Percentiles rank a stretch among this genome's conserved stretches.
Conservation (phyloP, 1,140 invertebrate species). For the Drosophila lacertosa region DNA sequence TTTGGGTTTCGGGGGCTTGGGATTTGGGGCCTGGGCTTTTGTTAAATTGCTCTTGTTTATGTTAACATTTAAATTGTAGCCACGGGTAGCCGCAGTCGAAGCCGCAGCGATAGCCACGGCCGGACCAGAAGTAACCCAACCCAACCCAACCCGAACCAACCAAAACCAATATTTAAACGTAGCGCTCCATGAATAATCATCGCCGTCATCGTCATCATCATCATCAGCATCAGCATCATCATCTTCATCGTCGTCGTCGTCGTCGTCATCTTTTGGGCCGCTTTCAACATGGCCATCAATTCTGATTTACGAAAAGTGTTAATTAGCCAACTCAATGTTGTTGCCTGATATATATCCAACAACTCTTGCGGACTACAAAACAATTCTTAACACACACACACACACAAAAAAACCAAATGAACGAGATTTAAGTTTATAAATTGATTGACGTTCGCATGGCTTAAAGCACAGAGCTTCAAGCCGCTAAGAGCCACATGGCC, state of each 20-base stretch:
- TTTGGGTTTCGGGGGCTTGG: slow-evolving; percentile 66
- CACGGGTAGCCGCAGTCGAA: slow-evolving; percentile 66
- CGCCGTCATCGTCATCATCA: slow-evolving; percentile 50
- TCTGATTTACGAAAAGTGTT: slow-evolving; percentile 81
- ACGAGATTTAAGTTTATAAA: slow-evolving; percentile 19
- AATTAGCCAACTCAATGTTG: slow-evolving; percentile 59
- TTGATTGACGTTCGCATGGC: slow-evolving; percentile 14
- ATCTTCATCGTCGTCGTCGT: slow-evolving; percentile 6
- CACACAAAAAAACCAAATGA: not conserved
- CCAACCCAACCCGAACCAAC: slow-evolving; percentile 41
- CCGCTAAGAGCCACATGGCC: too few relatives aligned
- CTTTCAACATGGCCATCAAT: slow-evolving; percentile 79
- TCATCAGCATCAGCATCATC: slow-evolving; percentile 23
- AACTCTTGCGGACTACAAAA: not conserved
- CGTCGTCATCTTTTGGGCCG: slow-evolving; percentile 30
- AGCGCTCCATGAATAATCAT: slow-evolving; percentile 81
- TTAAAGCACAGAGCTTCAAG: not conserved
- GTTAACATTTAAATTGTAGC: slow-evolving; percentile 84
- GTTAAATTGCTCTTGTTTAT: slow-evolving; percentile 84
- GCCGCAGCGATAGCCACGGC: slow-evolving; percentile 15
- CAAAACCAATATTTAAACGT: slow-evolving; percentile 81
- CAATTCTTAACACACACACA: slow-evolving; percentile 12
- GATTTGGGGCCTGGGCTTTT: slow-evolving; percentile 62
- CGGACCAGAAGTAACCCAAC: not conserved
- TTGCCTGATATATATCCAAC: slow-evolving; percentile 20